Conservation (phyloP, 2,113 vertebrate species). For the Helogale parvula region DNA sequence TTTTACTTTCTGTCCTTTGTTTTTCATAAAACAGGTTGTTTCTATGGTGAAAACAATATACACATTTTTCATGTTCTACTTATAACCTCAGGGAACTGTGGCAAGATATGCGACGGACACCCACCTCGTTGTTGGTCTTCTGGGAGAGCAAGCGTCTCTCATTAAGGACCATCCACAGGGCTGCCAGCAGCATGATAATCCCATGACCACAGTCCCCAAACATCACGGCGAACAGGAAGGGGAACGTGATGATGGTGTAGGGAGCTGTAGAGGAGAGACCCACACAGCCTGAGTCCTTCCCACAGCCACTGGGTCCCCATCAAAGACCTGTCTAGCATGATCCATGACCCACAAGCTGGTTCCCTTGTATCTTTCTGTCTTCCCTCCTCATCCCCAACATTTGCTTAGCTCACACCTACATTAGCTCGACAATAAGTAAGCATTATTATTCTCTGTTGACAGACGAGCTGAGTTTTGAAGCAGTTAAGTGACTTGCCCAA, state of each 20-base stretch:
- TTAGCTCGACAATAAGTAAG: background rate
- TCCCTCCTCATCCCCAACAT: background rate
- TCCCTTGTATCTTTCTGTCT: background rate
- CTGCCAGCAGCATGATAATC: constrained; percentile 91
- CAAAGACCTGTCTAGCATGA: background rate
- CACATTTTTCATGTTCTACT: background rate
- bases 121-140: constrained; percentile 93
- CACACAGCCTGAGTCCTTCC: constrained; percentile 79
- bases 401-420: background rate
- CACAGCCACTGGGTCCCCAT: fast-evolving
- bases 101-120: background rate
- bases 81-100: background rate
- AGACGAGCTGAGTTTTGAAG: background rate
- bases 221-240: constrained; percentile 99
- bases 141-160: constrained; percentile 90
- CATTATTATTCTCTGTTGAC: background rate
- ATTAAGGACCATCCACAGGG: constrained; percentile 95
- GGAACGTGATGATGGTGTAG: constrained; percentile 97
- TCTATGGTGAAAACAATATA: background rate
- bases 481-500: background rate
- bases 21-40: background rate
- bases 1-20: background rate
- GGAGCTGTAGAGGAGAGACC: constrained; percentile 88
- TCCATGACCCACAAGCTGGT: fast-evolving
- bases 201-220: constrained; percentile 98